Evolutionary conservation across 2,113 vertebrate species (phyloP).

Genomic region (Cinclus mexicanus): DNA sequence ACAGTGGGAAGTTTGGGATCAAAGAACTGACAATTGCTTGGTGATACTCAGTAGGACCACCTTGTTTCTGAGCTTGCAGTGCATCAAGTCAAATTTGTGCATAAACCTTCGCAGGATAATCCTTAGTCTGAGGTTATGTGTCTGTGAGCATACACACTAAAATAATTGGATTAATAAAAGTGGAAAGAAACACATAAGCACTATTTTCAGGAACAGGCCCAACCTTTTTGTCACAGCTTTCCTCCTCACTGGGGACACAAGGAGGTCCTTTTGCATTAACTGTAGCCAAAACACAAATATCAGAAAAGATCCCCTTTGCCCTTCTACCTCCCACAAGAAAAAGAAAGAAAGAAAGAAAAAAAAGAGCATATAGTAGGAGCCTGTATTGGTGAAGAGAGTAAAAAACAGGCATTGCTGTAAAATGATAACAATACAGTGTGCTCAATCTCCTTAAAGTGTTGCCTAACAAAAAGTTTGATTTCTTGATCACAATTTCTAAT

Average conservation of each 20-base stretch:
- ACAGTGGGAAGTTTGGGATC: not conserved
- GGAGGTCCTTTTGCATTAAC: not conserved
- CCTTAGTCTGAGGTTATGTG: not conserved
- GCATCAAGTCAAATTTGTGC: not conserved
- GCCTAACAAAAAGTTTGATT: not conserved
- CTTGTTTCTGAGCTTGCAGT: not conserved
- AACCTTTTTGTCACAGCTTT: not conserved
- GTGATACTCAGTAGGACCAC: not conserved
- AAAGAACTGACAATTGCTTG: not conserved
- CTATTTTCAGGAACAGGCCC: not conserved
- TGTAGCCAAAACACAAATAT: not conserved
- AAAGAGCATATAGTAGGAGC: not conserved
- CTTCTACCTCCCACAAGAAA: not conserved
- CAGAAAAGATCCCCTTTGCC: not conserved
- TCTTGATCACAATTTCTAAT: not conserved
- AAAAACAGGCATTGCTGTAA: not conserved
- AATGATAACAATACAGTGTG: not conserved
- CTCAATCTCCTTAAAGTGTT: not conserved
- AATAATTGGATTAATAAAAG: not conserved
- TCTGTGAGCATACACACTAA: not conserved
- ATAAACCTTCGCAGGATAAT: not conserved
- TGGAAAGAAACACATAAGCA: not conserved
- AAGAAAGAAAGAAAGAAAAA: not conserved
- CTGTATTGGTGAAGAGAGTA: not conserved
- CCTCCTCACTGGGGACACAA: not conserved